phyloP scores from a whole-genome alignment of 1,140 invertebrate genomes.

The Hyphantria cunea region DNA sequence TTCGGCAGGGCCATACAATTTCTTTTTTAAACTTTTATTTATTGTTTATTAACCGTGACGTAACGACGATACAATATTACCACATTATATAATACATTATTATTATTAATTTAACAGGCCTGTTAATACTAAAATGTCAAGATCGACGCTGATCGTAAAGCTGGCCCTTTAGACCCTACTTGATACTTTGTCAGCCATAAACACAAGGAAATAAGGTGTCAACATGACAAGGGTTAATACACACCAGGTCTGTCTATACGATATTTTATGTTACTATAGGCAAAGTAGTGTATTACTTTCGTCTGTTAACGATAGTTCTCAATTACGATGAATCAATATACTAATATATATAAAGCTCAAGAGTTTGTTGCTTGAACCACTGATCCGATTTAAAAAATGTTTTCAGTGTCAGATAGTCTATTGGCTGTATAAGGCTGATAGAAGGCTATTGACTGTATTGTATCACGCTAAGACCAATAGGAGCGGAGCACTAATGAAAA shows the following conservation, averaged over 20 bases:
- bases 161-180: constrained; percentile 23
- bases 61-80: background rate
- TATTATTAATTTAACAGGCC: constrained; percentile 13
- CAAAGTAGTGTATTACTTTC: constrained; percentile 7
- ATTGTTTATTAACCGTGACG: too few relatives aligned
- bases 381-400: too few relatives aligned
- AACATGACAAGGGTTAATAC: constrained; percentile 30
- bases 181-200: constrained; percentile 30
- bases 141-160: constrained; percentile 15
- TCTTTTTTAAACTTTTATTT: too few relatives aligned
- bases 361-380: too few relatives aligned
- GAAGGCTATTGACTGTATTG: too few relatives aligned
- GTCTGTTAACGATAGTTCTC: constrained; percentile 5
- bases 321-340: background rate
- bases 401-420: too few relatives aligned
- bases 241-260: constrained; percentile 14
- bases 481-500: too few relatives aligned
- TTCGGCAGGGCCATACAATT: too few relatives aligned
- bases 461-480: too few relatives aligned
- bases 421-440: too few relatives aligned
- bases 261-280: constrained; percentile 6
- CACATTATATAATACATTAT: constrained; percentile 3
- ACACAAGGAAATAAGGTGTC: constrained; percentile 33
- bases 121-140: constrained; percentile 12
- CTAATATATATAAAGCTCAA: too few relatives aligned